Evolutionary conservation across 2,888 invertebrate genomes (phyloP), one percentile per base, ranked within the genome.

Genomic region (Andrena dorsata): DNA sequence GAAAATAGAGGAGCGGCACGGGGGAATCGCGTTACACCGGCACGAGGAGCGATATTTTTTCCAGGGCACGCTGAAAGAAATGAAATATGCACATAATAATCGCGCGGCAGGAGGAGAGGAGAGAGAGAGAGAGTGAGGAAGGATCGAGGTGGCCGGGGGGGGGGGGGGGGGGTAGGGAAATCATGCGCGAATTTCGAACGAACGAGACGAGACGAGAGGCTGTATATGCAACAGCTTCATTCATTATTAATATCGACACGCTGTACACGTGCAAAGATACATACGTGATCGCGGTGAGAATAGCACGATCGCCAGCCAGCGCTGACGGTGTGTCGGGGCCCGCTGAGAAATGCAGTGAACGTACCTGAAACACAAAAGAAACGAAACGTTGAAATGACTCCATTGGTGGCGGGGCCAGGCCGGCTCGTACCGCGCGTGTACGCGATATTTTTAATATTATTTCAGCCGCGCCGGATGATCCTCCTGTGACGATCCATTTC

Each of bases 241-340:
- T 89, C 89, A 87, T 88, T 88, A 89, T 88, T 87, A 88, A 88
- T 88, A 88, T 83, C 83, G 80, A 83, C 84, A 80, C 83, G 78
- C 53, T 69, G 79, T 71, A 85, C 77, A 86, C 76, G 82, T 78
- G 86, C 72, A 82, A 82, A 85, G 80, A 86, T 88, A 88, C 88
- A 82, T 89, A 88, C 89, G 86, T 89, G 88, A 89, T 83, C 84
- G 79, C 79, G 47, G 81, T 86, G 77, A 79, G 83, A 89, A 89
- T 88, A 68, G 69, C 79, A 71, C 60, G 61, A 63, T 68, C 82
- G 83, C 65, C 23, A 32, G 68, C 56, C 56, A 26, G 47, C 28
- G 26, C 56, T 64, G 68, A 7, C 60, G 23, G 47, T 53, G 78
- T 35, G 56, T 5, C 41, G 41, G 16, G 30, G 75, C 60, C 32